These are phyloP conservation scores for Petrocephalus schoutedeni DNA, from an alignment of 2,797 vertebrate species.

Conservation along the genomic window DNA sequence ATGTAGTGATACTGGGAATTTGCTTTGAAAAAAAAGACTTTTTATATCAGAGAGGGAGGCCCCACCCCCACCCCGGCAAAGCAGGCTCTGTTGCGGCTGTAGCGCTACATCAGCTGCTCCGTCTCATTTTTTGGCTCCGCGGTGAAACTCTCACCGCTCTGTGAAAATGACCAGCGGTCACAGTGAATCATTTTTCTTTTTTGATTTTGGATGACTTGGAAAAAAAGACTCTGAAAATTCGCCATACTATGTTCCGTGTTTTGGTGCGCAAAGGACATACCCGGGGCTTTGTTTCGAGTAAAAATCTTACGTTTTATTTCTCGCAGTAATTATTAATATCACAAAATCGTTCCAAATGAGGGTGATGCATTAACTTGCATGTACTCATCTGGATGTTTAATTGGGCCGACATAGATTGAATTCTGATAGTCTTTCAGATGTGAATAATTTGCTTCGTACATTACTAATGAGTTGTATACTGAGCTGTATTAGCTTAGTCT, in stretches of 20 bases:
- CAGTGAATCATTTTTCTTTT: constrained; percentile 31
- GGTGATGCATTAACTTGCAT: not conserved
- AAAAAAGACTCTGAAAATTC: not conserved
- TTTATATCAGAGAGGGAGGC: constrained; percentile 20
- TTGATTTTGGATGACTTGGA: not conserved
- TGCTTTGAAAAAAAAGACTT: not conserved
- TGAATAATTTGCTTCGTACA: constrained; percentile 1
- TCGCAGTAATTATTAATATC: not conserved
- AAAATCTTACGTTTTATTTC: not conserved
- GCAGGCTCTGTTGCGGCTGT: constrained; percentile 42
- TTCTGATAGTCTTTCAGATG: not conserved
- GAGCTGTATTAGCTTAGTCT: not conserved
- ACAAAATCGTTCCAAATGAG: not conserved
- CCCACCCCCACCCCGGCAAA: constrained; percentile 52
- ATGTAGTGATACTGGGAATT: not conserved
- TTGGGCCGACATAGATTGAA: not conserved
- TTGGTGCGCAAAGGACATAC: not conserved
- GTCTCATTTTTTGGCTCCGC: constrained; percentile 72
- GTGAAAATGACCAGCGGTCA: constrained; percentile 44
- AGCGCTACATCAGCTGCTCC: constrained; percentile 60
- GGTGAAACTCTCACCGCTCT: constrained; percentile 60
- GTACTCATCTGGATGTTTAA: constrained; percentile 8
- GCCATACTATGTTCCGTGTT: not conserved
- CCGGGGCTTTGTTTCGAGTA: not conserved
- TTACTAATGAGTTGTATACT: not conserved